phyloP scores from a whole-genome alignment of 1,140 invertebrate genomes.

The Melanaphis sacchari region DNA sequence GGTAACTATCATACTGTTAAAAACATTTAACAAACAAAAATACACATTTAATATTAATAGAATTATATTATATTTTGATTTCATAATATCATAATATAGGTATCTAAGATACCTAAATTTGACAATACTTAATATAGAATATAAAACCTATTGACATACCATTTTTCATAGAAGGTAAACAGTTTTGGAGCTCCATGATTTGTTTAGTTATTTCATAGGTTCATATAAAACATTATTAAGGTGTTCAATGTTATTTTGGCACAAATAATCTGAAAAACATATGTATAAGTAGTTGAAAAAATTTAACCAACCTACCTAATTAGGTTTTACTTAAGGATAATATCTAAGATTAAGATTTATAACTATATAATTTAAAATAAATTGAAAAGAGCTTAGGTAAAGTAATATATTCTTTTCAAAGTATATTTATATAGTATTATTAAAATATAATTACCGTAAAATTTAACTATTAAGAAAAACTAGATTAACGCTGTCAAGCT shows the following conservation, averaged over 20 bases:
- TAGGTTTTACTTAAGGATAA: background rate
- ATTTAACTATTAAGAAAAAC: background rate
- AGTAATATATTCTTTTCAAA: background rate
- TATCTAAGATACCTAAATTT: too few relatives aligned
- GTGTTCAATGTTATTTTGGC: conserved; percentile 56
- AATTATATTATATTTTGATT: too few relatives aligned
- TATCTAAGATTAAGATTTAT: background rate
- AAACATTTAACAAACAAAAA: background rate
- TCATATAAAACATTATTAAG: background rate
- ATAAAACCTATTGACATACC: background rate
- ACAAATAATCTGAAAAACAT: background rate
- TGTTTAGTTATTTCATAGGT: background rate
- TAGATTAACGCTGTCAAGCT: background rate
- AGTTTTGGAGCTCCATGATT: conserved; percentile 45
- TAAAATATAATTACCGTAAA: background rate
- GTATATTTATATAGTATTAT: background rate
- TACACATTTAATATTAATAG: too few relatives aligned
- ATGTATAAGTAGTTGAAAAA: background rate
- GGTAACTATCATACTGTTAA: background rate
- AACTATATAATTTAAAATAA: background rate
- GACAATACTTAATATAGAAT: background rate
- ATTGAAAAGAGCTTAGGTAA: background rate
- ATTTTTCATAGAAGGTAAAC: conserved; percentile 42
- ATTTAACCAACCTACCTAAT: background rate
- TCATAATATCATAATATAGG: too few relatives aligned